Conservation (phyloP, 2,797 vertebrate genomes). For the Gallinago stenura region DNA sequence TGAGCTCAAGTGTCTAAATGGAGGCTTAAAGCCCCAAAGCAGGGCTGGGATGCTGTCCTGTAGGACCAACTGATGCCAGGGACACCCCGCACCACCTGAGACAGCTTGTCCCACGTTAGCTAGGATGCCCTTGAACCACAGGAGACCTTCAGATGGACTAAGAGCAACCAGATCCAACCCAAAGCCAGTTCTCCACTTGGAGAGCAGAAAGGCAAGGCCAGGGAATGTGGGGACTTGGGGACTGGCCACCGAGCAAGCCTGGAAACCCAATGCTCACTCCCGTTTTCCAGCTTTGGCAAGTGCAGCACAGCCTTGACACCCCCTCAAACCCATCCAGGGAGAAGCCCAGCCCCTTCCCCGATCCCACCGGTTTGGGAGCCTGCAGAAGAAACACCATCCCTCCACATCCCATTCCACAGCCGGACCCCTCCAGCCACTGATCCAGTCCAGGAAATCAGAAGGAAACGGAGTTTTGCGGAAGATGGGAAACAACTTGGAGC, state of each 20-base stretch:
- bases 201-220: neutral
- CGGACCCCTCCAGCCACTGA: neutral
- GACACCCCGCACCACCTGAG: rapidly evolving
- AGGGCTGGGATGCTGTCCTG: neutral
- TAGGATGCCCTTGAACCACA: rapidly evolving
- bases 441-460: neutral
- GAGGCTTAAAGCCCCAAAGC: neutral
- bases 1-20: neutral
- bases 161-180: neutral
- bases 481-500: conserved; percentile 55
- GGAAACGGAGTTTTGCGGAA: conserved; percentile 75
- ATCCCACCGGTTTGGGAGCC: neutral
- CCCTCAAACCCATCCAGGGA: neutral
- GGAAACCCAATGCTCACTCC: rapidly evolving
- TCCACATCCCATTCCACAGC: rapidly evolving
- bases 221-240: rapidly evolving
- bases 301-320: neutral
- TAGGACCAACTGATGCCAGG: neutral
- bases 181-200: neutral
- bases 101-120: neutral
- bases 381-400: neutral
- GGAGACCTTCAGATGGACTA: neutral
- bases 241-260: rapidly evolving
- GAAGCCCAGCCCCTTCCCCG: neutral
- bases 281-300: neutral